Conservation (phyloP, 2,113 vertebrate species). For the Ancistrus triradiatus region DNA sequence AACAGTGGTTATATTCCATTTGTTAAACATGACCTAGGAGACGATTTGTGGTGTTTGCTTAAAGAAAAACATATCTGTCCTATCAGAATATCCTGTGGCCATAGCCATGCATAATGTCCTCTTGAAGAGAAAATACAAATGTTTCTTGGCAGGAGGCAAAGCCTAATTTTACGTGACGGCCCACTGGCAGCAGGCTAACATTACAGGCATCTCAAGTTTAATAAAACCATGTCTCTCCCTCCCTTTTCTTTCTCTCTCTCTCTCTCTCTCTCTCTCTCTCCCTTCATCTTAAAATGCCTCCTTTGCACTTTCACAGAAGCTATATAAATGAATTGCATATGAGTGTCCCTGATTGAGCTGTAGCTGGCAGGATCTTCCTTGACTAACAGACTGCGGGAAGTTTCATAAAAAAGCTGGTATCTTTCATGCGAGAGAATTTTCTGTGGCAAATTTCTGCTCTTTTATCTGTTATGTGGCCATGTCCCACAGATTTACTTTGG, state of each 20-base stretch:
- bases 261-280: conserved; percentile 1
- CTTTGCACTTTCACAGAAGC: conserved; percentile 59
- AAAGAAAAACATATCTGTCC: background rate
- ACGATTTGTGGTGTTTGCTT: background rate
- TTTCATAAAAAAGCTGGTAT: conserved; percentile 35
- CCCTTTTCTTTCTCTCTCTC: conserved; percentile 45
- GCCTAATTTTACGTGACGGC: conserved; percentile 59
- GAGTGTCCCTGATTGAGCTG: conserved; percentile 35
- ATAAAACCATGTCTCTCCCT: conserved; percentile 57
- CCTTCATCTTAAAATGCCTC: conserved; percentile 55
- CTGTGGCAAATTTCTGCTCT: conserved; percentile 43
- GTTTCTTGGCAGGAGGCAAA: conserved; percentile 56
- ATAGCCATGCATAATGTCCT: conserved; percentile 17
- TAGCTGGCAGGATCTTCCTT: conserved; percentile 29
- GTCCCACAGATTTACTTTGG: conserved; percentile 49
- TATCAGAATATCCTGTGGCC: conserved; percentile 4
- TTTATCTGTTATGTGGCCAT: conserved; percentile 41
- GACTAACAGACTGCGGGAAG: conserved; percentile 28
- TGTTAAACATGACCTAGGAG: background rate
- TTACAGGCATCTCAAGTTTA: conserved; percentile 69
- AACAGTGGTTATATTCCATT: too few relatives aligned
- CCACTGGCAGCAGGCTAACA: conserved; percentile 58
- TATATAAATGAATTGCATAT: conserved; percentile 46
- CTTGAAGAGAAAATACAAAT: conserved; percentile 57
- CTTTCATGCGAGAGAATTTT: conserved; percentile 35